Base-by-base conservation (phyloP, 2,888 invertebrate species). In the Tetheella fluctuosa region DNA sequence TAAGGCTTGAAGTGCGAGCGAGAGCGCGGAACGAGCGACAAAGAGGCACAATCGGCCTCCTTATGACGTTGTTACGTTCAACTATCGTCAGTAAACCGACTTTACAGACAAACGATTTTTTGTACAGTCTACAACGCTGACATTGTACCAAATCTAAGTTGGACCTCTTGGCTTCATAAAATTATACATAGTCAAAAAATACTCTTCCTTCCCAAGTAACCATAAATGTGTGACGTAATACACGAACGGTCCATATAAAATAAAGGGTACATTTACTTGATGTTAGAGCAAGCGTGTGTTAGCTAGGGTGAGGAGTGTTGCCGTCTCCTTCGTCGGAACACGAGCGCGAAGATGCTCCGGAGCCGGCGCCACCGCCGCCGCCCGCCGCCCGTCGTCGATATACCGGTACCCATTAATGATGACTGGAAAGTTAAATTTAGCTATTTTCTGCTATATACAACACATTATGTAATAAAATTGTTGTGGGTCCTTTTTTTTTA, bases 321-420 rank as follows among this genome's bases (percentile, higher is more conserved):
- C 12, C 92, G 91, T 64, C 95, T 91, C 71, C 94, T 94, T 63
- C 95, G 91, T 65, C 95, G 95, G 86, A 97, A 97, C 65, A 97
- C 97, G 68, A 97, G 94, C 57, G 97, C 96, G 82, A 97, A 96
- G 81, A 97, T 97, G 74, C 97, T 97, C 79, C 97, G 94, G 62
- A 97, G 93, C 20, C 97, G 94, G 90, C 97, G 96, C 97, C 97
- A 97, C 66, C 97, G 95, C 68, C 97, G 96, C 65, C 96, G 95
- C 57, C 96, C 95, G 59, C 85, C 69, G 42, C 94, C 94, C 34
- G 37, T 81, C 57, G 92, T 81, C 52, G 86, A 74, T 39, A 74
- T 39, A 39, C 93, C 90, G 56, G 91, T 92, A 63, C 94, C 94
- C 78, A 89, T 70, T 59, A 94, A 84, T 28, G 94, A 91, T 5